Evolutionary conservation across 2,113 vertebrate genomes (phyloP).

Genomic region (Tyto alba): DNA sequence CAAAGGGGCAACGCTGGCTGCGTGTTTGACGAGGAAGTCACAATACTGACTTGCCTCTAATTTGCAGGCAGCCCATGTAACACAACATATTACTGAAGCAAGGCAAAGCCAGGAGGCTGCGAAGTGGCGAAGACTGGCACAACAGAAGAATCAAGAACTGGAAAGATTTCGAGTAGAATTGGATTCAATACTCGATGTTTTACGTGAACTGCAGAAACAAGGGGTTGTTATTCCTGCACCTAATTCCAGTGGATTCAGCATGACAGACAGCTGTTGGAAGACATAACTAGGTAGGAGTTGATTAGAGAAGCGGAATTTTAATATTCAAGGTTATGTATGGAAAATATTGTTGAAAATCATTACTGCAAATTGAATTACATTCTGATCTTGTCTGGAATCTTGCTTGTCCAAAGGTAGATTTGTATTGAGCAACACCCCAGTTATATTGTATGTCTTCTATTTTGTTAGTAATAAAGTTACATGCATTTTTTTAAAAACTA

Average conservation of each 20-base stretch:
- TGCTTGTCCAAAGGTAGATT: neutral
- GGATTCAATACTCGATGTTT: slow-evolving; percentile 89
- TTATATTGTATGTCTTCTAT: neutral
- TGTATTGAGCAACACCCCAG: neutral
- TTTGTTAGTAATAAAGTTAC: neutral
- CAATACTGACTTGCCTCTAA: neutral
- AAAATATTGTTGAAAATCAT: neutral
- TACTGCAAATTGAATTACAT: neutral
- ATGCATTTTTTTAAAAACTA: neutral
- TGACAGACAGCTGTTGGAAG: slow-evolving; percentile 18
- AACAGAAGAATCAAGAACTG: slow-evolving; percentile 83
- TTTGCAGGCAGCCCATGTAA: slow-evolving; percentile 77
- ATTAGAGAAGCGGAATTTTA: neutral
- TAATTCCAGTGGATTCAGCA: neutral
- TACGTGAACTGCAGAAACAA: slow-evolving; percentile 86
- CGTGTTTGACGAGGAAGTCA: neutral
- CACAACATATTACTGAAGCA: slow-evolving; percentile 48
- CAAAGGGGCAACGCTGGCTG: neutral
- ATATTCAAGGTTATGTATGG: neutral
- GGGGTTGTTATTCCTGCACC: slow-evolving; percentile 78
- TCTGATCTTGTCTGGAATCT: neutral
- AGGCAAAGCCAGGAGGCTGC: slow-evolving; percentile 74
- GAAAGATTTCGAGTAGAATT: slow-evolving; percentile 86
- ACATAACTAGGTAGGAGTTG: neutral
- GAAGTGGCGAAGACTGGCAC: slow-evolving; percentile 82